Conservation (phyloP, 2,113 vertebrate genomes). For the Eonycteris spelaea region DNA sequence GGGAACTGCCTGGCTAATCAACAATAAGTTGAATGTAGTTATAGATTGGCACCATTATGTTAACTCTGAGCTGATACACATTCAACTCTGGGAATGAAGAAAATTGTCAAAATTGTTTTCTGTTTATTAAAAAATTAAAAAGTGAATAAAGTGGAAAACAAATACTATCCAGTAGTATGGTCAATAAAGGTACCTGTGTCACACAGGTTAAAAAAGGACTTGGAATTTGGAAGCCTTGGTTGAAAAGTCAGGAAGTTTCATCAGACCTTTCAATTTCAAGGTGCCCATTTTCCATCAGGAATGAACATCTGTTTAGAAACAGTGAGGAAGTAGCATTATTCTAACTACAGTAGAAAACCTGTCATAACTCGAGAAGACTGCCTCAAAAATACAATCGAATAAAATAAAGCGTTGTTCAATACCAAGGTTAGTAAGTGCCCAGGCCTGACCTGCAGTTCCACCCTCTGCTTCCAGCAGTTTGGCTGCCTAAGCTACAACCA, state of each 20-base stretch:
- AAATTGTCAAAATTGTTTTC: neutral
- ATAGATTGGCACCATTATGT: neutral
- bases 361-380: neutral
- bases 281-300: neutral
- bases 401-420: neutral
- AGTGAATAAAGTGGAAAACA: neutral
- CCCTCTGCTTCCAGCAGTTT: rapidly evolving
- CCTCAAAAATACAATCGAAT: neutral
- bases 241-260: neutral
- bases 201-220: neutral
- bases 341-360: neutral
- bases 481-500: rapidly evolving
- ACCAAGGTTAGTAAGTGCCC: neutral
- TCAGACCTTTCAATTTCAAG: neutral
- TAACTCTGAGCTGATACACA: neutral
- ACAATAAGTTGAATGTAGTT: neutral
- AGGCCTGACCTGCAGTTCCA: neutral
- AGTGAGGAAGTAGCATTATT: neutral
- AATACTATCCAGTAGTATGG: neutral
- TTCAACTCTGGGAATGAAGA: neutral
- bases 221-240: neutral
- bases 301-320: neutral
- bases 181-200: neutral
- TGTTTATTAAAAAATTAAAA: neutral
- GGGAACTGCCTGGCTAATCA: neutral